phyloP scores from a whole-genome alignment of 2,797 vertebrate species.

The Poecilia gillii region DNA sequence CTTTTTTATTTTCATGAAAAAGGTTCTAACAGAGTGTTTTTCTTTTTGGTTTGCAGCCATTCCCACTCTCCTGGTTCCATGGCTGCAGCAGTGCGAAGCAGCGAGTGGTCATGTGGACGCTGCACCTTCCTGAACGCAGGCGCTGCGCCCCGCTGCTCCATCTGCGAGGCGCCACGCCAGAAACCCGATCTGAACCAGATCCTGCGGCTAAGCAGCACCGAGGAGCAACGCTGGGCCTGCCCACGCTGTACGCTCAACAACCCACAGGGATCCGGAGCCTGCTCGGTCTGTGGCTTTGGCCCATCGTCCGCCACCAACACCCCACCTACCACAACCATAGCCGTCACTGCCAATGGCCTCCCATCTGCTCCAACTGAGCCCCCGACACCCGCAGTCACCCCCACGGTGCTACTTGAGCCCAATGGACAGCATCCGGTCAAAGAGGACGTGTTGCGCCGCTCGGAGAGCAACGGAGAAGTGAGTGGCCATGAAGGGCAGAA shows the following conservation, averaged over 20 bases:
- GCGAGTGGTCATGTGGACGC: conserved; percentile 96
- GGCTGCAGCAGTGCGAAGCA: conserved; percentile 84
- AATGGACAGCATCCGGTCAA: conserved; percentile 67
- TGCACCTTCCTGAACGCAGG: conserved; percentile 94
- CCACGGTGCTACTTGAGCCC: conserved; percentile 69
- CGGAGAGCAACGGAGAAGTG: conserved; percentile 77
- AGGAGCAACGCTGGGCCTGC: conserved; percentile 92
- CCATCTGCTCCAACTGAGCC: conserved; percentile 68
- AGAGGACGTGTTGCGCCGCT: conserved; percentile 67
- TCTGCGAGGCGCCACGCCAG: conserved; percentile 96
- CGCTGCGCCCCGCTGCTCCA: conserved; percentile 92
- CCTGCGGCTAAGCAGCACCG: conserved; percentile 91
- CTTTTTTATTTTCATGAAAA: conserved; percentile 1
- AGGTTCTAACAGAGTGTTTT: conserved; percentile 43
- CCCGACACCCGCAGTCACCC: conserved; percentile 51
- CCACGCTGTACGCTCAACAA: conserved; percentile 95
- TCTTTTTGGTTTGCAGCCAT: conserved; percentile 80
- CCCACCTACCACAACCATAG: conserved; percentile 67
- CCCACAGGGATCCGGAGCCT: conserved; percentile 88
- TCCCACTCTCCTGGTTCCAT: conserved; percentile 92
- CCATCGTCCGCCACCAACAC: conserved; percentile 78
- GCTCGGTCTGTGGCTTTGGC: conserved; percentile 90
- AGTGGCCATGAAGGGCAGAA: conserved; percentile 57
- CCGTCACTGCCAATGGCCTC: conserved; percentile 75
- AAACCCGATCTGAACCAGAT: conserved; percentile 97